Evolutionary conservation across 2,888 invertebrate species (phyloP).

Genomic region (Scrobipalpa atriplicella): DNA sequence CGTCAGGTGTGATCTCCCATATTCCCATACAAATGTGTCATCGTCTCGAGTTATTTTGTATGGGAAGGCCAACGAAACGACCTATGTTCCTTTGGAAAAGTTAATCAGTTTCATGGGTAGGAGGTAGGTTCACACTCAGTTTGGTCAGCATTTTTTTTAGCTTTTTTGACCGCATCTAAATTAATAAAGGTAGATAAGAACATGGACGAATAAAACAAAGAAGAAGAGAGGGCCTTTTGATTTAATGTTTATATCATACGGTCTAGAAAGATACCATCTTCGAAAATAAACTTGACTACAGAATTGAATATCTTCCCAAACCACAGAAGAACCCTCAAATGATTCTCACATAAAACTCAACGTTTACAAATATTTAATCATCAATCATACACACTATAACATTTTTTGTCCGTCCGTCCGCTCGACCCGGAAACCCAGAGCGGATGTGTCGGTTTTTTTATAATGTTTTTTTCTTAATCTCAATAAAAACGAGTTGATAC

Average conservation of each 20-base stretch:
- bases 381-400: constrained; percentile 53
- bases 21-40: too few relatives aligned
- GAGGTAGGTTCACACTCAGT: too few relatives aligned
- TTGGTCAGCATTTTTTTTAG: too few relatives aligned
- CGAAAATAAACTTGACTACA: neutral
- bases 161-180: too few relatives aligned
- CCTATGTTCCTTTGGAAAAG: too few relatives aligned
- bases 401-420: constrained; percentile 57
- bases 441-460: constrained; percentile 65
- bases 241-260: neutral
- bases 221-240: too few relatives aligned
- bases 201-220: too few relatives aligned
- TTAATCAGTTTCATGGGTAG: too few relatives aligned
- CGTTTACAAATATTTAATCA: constrained; percentile 63
- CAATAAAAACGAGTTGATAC: constrained; percentile 72
- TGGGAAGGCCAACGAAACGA: too few relatives aligned
- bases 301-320: neutral
- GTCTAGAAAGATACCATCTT: neutral
- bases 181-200: too few relatives aligned
- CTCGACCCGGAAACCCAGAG: constrained; percentile 71
- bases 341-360: constrained; percentile 52
- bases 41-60: too few relatives aligned
- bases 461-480: constrained; percentile 24
- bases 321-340: constrained; percentile 30
- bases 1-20: too few relatives aligned